Evolutionary conservation across 2,888 invertebrate species (phyloP), one percentile per base, ranked within the genome.

Genomic region (Reticulitermes lucifugus): DNA sequence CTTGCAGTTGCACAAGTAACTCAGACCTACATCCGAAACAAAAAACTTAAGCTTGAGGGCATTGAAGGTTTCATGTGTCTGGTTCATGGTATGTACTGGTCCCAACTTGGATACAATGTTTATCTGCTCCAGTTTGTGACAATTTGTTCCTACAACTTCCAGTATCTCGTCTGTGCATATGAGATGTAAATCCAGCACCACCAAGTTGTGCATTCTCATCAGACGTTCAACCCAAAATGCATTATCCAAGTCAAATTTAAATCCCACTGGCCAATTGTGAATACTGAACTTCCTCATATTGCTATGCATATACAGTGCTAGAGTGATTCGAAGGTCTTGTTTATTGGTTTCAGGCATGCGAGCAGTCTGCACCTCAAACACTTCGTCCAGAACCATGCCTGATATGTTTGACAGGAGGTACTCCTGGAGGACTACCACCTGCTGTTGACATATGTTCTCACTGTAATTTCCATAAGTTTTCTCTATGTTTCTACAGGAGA

Each of bases 131-230:
- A 88, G 83, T 29, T 86, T 84, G 0, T 65, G 85, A 83, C 88
- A 88, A 79, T 83, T 85, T 25, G 86, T 84, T 6, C 87, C 87
- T 55, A 88, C 86, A 12, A 87, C 87, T 86, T 87, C 86, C 51
- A 88, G 83, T 51, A 88, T 87, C 75, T 87, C 87, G 84, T 88
- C 88, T 18, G 88, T 87, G 59, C 87, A 87, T 29, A 86, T 79
- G 14, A 86, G 87, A 71, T 86, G 83, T n/a, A 88, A 51, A 79
- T 87, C 86, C 29, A 88, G 84, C 12, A 85, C 79, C 18, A 86
- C 86, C 55, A 88, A 73, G 71, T 86, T 84, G 18, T 85, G 82
- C 21, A 88, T 77, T 18, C 59, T 41, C 5, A 85, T 65, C n/a
- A 88, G 81, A 22, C 87, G 85, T 21, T 59, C 79, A 22, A 86